phyloP scores from a whole-genome alignment of 1,140 invertebrate species.

The Chironomus tepperi region DNA sequence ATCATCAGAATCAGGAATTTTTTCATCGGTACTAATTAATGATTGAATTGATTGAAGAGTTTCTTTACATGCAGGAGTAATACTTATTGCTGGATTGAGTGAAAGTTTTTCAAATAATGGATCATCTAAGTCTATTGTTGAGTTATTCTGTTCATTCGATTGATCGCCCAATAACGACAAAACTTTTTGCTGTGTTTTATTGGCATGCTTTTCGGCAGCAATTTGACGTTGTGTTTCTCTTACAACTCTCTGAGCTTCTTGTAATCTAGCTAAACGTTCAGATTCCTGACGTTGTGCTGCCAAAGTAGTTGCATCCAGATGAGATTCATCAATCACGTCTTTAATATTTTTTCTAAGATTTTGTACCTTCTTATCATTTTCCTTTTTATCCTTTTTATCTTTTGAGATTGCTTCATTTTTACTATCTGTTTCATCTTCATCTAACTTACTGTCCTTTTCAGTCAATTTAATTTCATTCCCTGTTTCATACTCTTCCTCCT shows the following conservation, averaged over 20 bases:
- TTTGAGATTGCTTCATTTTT: constrained; percentile 26
- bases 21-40: constrained; percentile 32
- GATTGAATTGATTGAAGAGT: constrained; percentile 34
- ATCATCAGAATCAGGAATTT: constrained; percentile 36
- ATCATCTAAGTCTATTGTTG: constrained; percentile 26
- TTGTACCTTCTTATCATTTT: constrained; percentile 52
- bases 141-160: constrained; percentile 34
- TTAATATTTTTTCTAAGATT: constrained; percentile 76
- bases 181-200: constrained; percentile 56
- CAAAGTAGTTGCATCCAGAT: constrained; percentile 85
- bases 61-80: constrained; percentile 31
- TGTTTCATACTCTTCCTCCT: too few relatives aligned
- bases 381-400: constrained; percentile 31
- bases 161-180: constrained; percentile 59
- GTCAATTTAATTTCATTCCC: too few relatives aligned
- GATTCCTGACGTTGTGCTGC: constrained; percentile 86
- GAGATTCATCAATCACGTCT: constrained; percentile 86
- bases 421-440: constrained; percentile 28
- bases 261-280: constrained; percentile 73
- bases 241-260: constrained; percentile 71
- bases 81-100: constrained; percentile 36
- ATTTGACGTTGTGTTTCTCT: constrained; percentile 48
- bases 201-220: constrained; percentile 38
- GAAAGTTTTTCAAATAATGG: constrained; percentile 47
- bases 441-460: constrained; percentile 24